These are phyloP conservation scores for Sinosuthora webbiana DNA, from an alignment of 2,113 vertebrate genomes.

Conservation along the genomic window DNA sequence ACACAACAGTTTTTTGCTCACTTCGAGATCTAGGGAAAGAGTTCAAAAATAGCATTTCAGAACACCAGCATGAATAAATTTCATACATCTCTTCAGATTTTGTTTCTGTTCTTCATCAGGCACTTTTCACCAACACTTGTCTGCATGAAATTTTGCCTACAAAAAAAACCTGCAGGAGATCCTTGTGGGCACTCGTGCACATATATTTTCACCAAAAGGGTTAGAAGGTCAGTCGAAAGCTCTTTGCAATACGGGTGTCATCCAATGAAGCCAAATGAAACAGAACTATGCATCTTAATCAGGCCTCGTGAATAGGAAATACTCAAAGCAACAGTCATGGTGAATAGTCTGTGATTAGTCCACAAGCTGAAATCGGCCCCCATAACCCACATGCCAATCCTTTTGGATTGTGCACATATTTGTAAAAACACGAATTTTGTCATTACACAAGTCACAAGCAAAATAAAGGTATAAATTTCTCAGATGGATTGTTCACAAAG, in stretches of 20 bases:
- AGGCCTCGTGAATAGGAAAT: constrained; percentile 22
- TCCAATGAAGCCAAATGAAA: constrained; percentile 43
- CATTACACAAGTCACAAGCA: neutral
- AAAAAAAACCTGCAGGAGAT: neutral
- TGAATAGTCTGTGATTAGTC: neutral
- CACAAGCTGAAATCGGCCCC: neutral
- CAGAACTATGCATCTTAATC: constrained; percentile 47
- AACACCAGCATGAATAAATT: neutral
- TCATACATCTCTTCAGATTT: neutral
- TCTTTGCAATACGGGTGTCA: constrained; percentile 28
- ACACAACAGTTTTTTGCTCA: neutral
- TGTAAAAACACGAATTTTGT: neutral
- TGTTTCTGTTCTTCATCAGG: neutral
- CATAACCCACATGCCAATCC: neutral
- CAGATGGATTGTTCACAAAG: neutral
- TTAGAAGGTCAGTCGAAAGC: constrained; percentile 2
- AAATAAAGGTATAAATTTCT: neutral
- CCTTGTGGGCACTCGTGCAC: neutral
- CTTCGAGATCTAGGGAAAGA: neutral
- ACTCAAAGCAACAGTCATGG: constrained; percentile 23
- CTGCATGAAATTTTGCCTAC: neutral
- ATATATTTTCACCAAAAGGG: constrained; percentile 40
- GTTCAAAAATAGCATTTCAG: neutral
- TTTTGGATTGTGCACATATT: neutral
- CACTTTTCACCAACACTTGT: neutral